phyloP scores from a whole-genome alignment of 2,888 invertebrate species.

The Diplazon laetatorius region DNA sequence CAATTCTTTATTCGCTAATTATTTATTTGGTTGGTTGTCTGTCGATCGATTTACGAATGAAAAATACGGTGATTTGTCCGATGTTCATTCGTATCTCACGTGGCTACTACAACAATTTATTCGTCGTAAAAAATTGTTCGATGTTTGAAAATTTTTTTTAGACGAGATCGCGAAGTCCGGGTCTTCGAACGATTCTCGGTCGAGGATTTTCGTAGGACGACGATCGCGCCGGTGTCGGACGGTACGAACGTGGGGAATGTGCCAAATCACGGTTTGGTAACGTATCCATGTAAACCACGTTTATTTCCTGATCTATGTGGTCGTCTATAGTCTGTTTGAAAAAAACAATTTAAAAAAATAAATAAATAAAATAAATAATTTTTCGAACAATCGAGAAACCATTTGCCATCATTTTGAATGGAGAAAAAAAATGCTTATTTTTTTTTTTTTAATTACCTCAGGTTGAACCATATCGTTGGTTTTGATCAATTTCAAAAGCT shows the following conservation, averaged over 20 bases:
- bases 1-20: too few species aligned
- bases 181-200: constrained; percentile 28
- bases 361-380: too few species aligned
- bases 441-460: constrained; percentile 28
- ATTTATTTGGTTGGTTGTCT: too few species aligned
- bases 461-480: constrained; percentile 16
- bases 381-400: too few species aligned
- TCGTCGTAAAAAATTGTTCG: too few species aligned
- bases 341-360: too few species aligned
- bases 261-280: too few species aligned
- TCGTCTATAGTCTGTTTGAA: constrained; percentile 54
- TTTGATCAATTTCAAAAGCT: constrained; percentile 84
- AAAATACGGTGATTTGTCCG: constrained; percentile 7
- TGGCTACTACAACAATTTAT: too few species aligned
- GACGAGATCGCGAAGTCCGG: constrained; percentile 43
- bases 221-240: not conserved
- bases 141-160: constrained; percentile 5
- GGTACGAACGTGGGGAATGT: too few species aligned
- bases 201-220: not conserved
- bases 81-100: constrained; percentile 8
- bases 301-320: constrained; percentile 41
- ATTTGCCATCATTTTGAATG: too few species aligned
- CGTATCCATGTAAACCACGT: too few species aligned
- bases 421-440: not conserved
- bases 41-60: too few species aligned